Evolutionary conservation across 2,888 invertebrate genomes (phyloP).

Genomic region (Polymixis flavicincta): DNA sequence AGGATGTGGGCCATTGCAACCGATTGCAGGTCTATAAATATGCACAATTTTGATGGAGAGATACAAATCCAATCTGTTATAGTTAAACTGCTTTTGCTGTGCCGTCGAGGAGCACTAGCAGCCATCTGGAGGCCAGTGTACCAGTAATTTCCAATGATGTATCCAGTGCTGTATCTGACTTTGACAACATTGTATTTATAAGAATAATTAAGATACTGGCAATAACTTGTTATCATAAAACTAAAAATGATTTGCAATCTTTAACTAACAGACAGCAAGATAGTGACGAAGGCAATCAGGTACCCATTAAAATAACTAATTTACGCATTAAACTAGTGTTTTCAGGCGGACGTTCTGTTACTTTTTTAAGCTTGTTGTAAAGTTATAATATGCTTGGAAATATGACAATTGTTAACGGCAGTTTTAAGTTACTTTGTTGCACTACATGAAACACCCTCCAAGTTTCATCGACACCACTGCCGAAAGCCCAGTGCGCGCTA

Average conservation of each 20-base stretch:
- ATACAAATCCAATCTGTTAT: conserved; percentile 31
- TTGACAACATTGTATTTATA: not conserved
- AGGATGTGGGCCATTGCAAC: conserved; percentile 31
- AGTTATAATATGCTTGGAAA: not conserved
- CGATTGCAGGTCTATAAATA: conserved; percentile 41
- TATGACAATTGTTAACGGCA: not conserved
- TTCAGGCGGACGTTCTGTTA: not conserved
- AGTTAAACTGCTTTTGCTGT: conserved; percentile 30
- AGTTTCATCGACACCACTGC: not conserved
- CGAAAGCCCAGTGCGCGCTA: not conserved
- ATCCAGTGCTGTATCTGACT: not conserved
- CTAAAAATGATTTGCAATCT: not conserved
- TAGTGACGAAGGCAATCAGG: not conserved
- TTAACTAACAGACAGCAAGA: not conserved
- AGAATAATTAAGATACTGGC: not conserved
- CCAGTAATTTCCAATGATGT: not conserved
- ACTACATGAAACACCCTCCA: not conserved
- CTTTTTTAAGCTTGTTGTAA: not conserved
- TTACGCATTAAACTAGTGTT: not conserved
- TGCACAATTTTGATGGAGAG: conserved; percentile 22
- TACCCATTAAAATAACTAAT: not conserved
- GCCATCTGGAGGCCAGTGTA: not conserved
- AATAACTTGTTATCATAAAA: not conserved
- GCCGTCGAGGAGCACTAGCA: no score
- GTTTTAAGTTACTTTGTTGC: not conserved